Evolutionary conservation across 2,888 invertebrate species (phyloP).

Genomic region (Timema cristinae): DNA sequence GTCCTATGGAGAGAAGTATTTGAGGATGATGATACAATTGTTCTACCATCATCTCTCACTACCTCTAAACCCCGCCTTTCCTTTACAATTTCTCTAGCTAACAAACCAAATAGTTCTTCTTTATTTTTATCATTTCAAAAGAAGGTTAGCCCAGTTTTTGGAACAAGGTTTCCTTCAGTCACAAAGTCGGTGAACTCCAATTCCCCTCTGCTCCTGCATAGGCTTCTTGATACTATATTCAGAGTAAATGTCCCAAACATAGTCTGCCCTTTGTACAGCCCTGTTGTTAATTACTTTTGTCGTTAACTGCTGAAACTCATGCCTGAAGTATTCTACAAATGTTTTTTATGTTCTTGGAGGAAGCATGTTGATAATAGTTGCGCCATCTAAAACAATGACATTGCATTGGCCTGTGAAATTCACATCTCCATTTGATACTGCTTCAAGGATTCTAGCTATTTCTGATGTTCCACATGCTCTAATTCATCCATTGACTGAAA

Average conservation of each 20-base stretch:
- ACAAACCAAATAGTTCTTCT: conserved; percentile 2
- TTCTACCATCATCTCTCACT: not conserved
- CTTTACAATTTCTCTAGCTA: not conserved
- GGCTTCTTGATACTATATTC: not conserved
- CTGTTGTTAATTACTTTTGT: not conserved
- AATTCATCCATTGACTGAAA: not conserved
- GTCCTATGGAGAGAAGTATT: not conserved
- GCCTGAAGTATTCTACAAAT: not conserved
- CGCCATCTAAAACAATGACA: not conserved
- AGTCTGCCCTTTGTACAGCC: not conserved
- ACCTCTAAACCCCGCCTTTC: not conserved
- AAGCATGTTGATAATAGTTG: conserved; percentile 7
- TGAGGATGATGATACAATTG: not conserved
- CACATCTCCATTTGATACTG: not conserved
- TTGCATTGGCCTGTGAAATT: conserved; percentile 1
- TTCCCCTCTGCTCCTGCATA: not conserved
- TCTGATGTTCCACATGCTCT: not conserved
- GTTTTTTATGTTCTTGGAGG: not conserved
- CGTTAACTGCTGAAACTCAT: conserved; percentile 1
- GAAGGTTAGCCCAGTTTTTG: conserved; percentile 1
- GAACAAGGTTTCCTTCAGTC: conserved; percentile 9
- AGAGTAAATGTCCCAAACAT: not conserved
- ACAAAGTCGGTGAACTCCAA: not conserved
- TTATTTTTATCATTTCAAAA: not conserved
- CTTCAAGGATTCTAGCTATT: not conserved